Evolutionary conservation across 2,113 vertebrate genomes (phyloP).

Genomic region (Sorex araneus): DNA sequence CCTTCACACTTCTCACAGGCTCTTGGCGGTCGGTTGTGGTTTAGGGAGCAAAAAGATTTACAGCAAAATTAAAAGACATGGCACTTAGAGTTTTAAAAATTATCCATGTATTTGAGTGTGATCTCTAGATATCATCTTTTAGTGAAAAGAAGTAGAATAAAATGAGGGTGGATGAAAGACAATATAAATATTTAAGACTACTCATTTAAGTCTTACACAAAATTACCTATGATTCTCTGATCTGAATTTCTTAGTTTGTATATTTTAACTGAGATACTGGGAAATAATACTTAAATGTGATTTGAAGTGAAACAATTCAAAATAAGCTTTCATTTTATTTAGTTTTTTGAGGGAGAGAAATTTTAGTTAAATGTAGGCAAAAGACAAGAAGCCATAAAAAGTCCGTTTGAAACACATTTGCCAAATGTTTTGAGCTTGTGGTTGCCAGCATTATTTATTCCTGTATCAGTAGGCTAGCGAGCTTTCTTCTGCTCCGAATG

Average conservation of each 20-base stretch:
- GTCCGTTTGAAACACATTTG: background rate
- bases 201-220: background rate
- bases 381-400: background rate
- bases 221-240: background rate
- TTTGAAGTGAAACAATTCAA: background rate
- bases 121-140: background rate
- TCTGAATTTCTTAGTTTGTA: background rate
- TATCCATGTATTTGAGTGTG: background rate
- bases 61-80: background rate
- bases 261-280: conserved; percentile 26
- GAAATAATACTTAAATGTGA: background rate
- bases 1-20: too few relatives aligned
- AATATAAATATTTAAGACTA: background rate
- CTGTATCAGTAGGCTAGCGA: background rate
- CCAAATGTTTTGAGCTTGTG: background rate
- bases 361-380: conserved; percentile 27
- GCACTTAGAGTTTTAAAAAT: background rate
- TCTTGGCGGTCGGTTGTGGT: too few relatives aligned
- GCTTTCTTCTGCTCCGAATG: background rate
- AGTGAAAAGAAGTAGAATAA: background rate
- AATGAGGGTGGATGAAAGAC: background rate
- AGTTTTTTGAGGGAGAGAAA: background rate
- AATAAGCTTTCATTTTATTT: background rate
- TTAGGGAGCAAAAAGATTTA: background rate
- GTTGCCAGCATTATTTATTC: background rate